A percentile compares a stretch with the other conserved stretches of the same genome.
Evolutionary conservation across 2,888 invertebrate species (phyloP).

Genomic region (Suillia variegata): DNA sequence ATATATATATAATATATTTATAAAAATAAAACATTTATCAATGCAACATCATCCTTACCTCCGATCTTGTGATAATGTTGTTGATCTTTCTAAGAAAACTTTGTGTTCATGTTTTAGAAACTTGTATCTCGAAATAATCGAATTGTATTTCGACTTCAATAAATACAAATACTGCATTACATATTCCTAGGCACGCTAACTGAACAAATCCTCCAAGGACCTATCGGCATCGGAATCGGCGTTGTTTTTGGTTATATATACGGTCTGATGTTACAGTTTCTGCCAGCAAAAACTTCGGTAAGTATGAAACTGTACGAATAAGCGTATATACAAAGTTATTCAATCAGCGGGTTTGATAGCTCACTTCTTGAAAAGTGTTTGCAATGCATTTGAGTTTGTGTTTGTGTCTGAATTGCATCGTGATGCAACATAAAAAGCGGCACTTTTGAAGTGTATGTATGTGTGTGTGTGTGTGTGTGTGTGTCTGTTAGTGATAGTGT

Average conservation of each 20-base stretch:
- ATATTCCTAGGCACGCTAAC: conserved; percentile 59
- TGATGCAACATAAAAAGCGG: not conserved
- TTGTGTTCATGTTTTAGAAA: no score
- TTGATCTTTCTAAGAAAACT: no score
- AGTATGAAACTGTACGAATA: no score
- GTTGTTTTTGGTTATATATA: conserved; percentile 66
- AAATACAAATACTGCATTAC: no score
- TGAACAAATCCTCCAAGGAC: conserved; percentile 65
- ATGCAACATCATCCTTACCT: no score
- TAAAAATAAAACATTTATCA: no score
- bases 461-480: conserved; percentile 6
- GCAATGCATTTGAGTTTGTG: not conserved
- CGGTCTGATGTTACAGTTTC: conserved; percentile 67
- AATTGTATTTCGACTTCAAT: no score
- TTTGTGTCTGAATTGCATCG: not conserved
- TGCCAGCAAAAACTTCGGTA: conserved; percentile 65
- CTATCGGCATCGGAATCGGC: conserved; percentile 68
- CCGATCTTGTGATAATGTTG: no score
- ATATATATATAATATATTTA: no score
- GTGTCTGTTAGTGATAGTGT: not conserved
- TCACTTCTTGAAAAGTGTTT: conserved; percentile 27
- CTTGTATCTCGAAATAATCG: no score
- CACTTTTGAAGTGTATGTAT: not conserved
- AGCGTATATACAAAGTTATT: conserved; percentile 38
- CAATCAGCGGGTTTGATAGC: conserved; percentile 48